Evolutionary conservation across 2,797 vertebrate species (phyloP).

Genomic region (Anableps anableps): DNA sequence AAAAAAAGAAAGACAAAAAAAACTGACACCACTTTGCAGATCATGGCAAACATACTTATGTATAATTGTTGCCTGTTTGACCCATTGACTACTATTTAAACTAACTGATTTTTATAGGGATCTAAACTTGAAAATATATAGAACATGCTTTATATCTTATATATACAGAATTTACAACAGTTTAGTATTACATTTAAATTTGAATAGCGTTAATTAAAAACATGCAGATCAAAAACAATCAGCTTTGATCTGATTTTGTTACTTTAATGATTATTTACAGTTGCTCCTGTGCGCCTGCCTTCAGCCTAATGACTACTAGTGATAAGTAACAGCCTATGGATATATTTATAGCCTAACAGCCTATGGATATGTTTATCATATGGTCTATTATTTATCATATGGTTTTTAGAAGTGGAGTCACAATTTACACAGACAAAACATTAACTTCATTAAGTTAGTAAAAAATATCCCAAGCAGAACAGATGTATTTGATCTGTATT

Average conservation of each 20-base stretch:
- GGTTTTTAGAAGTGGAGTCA: not conserved
- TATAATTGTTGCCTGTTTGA: not conserved
- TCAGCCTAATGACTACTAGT: not conserved
- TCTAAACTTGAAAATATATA: not conserved
- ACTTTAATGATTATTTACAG: not conserved
- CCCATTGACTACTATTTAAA: not conserved
- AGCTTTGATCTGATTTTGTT: not conserved
- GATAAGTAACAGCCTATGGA: not conserved
- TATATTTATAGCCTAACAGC: not conserved
- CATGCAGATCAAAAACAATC: not conserved
- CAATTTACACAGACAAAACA: not conserved
- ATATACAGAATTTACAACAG: not conserved
- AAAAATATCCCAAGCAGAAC: not conserved
- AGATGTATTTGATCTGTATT: not conserved
- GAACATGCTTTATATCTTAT: not conserved
- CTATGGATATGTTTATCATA: not conserved
- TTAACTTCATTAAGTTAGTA: not conserved
- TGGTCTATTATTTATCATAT: not conserved
- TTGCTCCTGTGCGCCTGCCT: not conserved
- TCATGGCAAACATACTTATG: not conserved
- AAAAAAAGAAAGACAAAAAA: slow-evolving; percentile 8
- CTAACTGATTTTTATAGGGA: not conserved
- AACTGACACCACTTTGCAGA: not conserved
- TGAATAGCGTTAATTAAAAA: not conserved
- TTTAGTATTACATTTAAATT: not conserved